Evolutionary conservation across 1,140 invertebrate genomes (phyloP), one percentile per base, ranked within the genome.

Genomic region (Tachypleus tridentatus): DNA sequence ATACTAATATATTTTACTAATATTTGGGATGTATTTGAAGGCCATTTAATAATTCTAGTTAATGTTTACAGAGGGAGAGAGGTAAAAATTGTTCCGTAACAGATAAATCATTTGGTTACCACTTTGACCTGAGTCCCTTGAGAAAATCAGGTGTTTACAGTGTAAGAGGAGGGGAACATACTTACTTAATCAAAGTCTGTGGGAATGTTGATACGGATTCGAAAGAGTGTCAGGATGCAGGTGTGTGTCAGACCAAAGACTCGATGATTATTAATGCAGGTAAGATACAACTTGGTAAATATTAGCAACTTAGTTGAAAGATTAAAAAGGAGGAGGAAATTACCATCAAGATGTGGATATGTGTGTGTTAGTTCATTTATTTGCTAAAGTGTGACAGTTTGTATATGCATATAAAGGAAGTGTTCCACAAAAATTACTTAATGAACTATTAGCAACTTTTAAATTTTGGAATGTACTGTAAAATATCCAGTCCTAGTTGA

Each of bases 161-260:
- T 50, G 70, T 71, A n/a, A 64, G 62, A 6, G 61, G 64, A 29
- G 66, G 61, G 4, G 57, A 67, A 6, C 76, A 75, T 67, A 70
- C 72, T 47, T 78, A 76, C 63, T 70, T 68, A 10, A 62, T 78
- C n/a, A 77, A 77, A 71, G 74, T 78, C 49, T 78, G 77, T 71
- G 73, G 65, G 49, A 65, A 69, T 9, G 65, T 77, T 5, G 70
- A 67, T n/a, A 66, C 61, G 51, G 67, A 64, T 10, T 52, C 63
- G 47, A 73, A 72, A 68, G 61, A 65, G 11, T 54, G 61, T 51
- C 50, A 57, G 9, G 70, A 74, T 58, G 70, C 73, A 29, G 74
- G 74, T 47, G 70, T 73, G 2, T 77, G 76, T 67, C 76, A 77
- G 54, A 61, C 54, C 47, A 68, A 68, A 61, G 59, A 59, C 9